A percentile compares a stretch with the other conserved stretches of the same genome.
Conservation (phyloP, 1,140 invertebrate species). For the Drosophila grimshawi region DNA sequence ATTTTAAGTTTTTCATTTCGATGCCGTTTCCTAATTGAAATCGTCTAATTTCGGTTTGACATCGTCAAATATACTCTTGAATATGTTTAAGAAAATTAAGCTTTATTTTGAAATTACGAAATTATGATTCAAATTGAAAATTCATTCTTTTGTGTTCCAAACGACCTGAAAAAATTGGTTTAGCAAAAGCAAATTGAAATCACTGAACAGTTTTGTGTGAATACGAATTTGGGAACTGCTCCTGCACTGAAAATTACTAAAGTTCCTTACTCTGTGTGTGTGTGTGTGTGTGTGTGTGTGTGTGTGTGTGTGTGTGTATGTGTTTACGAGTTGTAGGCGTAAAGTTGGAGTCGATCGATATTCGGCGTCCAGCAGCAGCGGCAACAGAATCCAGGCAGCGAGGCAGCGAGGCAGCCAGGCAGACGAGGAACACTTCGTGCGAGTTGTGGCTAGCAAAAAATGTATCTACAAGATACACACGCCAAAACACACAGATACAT, state of each 20-base stretch:
- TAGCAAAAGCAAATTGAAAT: too few species aligned
- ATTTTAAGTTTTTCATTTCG: too few species aligned
- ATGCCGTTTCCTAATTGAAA: too few species aligned
- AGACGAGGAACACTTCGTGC: conserved; percentile 49
- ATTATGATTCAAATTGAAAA: too few species aligned
- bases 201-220: not conserved
- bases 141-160: too few species aligned
- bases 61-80: too few species aligned
- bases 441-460: conserved; percentile 46
- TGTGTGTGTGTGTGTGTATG: not conserved
- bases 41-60: too few species aligned
- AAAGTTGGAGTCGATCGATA: conserved; percentile 57
- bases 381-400: conserved; percentile 49
- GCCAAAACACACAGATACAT: conserved; percentile 5
- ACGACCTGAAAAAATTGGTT: too few species aligned
- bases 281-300: conserved; percentile 1
- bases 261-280: conserved; percentile 19
- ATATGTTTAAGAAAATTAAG: too few species aligned
- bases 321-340: not conserved
- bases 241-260: conserved; percentile 18
- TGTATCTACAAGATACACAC: conserved; percentile 68
- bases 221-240: not conserved
- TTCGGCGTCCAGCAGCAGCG: conserved; percentile 67
- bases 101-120: too few species aligned
- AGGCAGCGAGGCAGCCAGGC: conserved; percentile 56